phyloP scores from a whole-genome alignment of 92 coral and sea anemone genomes.

The Nematostella vectensis region DNA sequence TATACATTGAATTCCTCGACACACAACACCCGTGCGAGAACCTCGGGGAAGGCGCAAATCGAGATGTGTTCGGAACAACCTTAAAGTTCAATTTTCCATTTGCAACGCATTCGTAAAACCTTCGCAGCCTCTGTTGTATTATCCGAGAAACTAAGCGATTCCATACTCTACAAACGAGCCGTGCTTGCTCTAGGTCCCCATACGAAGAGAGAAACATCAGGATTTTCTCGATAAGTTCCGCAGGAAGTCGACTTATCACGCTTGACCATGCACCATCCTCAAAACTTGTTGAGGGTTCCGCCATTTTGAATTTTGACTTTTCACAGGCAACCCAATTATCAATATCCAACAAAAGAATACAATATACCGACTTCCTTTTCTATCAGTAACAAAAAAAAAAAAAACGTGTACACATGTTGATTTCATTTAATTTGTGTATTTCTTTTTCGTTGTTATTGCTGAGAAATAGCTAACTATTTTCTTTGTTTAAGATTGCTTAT shows the following conservation, averaged over 20 bases:
- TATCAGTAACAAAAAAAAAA: too few species aligned
- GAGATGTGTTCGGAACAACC: slow-evolving; percentile 38
- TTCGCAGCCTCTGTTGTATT: slow-evolving; percentile 44
- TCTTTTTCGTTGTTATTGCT: too few species aligned
- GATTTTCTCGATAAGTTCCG: slow-evolving; percentile 73
- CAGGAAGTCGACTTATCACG: slow-evolving; percentile 37
- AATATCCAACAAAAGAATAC: too few species aligned
- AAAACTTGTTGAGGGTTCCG: slow-evolving; percentile 18
- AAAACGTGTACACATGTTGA: too few species aligned
- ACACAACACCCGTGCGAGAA: slow-evolving; percentile 89
- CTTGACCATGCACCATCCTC: background rate
- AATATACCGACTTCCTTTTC: too few species aligned
- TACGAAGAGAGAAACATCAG: slow-evolving; percentile 71
- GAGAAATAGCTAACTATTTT: too few species aligned
- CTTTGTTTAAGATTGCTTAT: too few species aligned
- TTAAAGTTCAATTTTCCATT: slow-evolving; percentile 51
- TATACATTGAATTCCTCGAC: slow-evolving; percentile 61
- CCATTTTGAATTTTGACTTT: slow-evolving; percentile 57
- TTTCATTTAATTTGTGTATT: too few species aligned
- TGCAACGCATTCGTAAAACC: slow-evolving; percentile 63
- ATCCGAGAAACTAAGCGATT: slow-evolving; percentile 60
- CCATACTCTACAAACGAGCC: slow-evolving; percentile 83
- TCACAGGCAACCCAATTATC: too few species aligned
- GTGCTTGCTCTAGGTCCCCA: slow-evolving; percentile 65
- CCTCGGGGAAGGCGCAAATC: slow-evolving; percentile 65